These are phyloP conservation scores for Phalloptychus januarius DNA, from an alignment of 2,797 vertebrate species.

Conservation along the genomic window DNA sequence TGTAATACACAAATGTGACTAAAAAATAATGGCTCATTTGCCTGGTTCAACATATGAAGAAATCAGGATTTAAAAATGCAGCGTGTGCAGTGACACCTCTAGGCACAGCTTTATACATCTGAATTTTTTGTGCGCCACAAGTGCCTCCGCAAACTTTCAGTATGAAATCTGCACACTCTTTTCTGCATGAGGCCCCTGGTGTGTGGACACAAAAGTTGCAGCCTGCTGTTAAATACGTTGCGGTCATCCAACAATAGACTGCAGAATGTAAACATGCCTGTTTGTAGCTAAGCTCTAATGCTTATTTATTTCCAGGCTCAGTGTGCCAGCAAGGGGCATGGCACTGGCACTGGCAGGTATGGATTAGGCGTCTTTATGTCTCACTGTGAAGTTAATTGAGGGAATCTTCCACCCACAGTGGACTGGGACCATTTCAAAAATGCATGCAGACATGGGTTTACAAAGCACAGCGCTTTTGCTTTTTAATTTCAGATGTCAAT, in stretches of 20 bases:
- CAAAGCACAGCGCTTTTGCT: slow-evolving; percentile 47
- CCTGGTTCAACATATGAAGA: too few relatives aligned
- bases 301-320: slow-evolving; percentile 59
- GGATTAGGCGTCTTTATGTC: slow-evolving; percentile 67
- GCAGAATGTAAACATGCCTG: slow-evolving; percentile 20
- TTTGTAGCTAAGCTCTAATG: slow-evolving; percentile 35
- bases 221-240: slow-evolving; percentile 23
- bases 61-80: too few relatives aligned
- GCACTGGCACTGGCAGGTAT: slow-evolving; percentile 66
- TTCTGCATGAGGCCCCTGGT: not conserved
- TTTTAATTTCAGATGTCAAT: slow-evolving; percentile 54
- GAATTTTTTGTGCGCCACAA: too few relatives aligned
- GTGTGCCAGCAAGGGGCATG: slow-evolving; percentile 39
- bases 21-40: too few relatives aligned
- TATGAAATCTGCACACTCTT: too few relatives aligned
- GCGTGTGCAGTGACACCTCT: too few relatives aligned
- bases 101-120: too few relatives aligned
- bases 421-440: slow-evolving; percentile 50
- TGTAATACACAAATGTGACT: too few relatives aligned
- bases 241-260: slow-evolving; percentile 29
- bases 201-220: slow-evolving; percentile 17
- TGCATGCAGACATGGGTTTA: slow-evolving; percentile 33
- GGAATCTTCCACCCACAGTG: slow-evolving; percentile 63
- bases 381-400: slow-evolving; percentile 77
- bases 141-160: too few relatives aligned